Conservation (phyloP, 2,797 vertebrate genomes). For the Crypturellus tataupa region DNA sequence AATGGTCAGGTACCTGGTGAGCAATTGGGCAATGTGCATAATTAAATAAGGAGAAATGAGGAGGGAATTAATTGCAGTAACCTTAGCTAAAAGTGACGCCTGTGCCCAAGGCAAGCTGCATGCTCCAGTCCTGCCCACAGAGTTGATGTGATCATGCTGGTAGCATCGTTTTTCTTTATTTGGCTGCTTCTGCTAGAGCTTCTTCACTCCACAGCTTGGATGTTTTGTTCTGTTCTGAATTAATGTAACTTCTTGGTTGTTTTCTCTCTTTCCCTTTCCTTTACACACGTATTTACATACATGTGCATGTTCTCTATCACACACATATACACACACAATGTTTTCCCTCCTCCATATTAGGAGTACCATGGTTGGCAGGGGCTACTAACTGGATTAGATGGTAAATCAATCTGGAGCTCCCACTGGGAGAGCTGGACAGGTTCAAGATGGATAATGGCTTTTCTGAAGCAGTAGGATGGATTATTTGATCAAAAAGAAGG, state of each 20-base stretch:
- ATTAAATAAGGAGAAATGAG: background rate
- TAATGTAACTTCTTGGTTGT: background rate
- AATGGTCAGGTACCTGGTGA: background rate
- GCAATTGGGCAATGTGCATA: background rate
- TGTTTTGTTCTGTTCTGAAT: background rate
- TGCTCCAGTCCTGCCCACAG: background rate
- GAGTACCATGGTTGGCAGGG: conserved; percentile 75
- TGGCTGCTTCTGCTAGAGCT: background rate
- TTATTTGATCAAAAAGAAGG: conserved; percentile 73
- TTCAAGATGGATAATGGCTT: conserved; percentile 79
- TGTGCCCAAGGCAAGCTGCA: background rate
- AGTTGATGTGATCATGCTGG: background rate
- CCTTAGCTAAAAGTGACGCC: background rate
- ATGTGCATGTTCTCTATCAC: background rate
- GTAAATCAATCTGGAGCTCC: conserved; percentile 81
- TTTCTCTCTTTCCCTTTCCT: background rate
- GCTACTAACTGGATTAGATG: conserved; percentile 80
- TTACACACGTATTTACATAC: background rate
- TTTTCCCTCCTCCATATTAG: conserved; percentile 16
- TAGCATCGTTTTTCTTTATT: background rate
- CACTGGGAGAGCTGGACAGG: conserved; percentile 66
- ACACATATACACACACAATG: accelerated
- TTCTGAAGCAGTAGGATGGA: conserved; percentile 77
- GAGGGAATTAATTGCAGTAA: background rate
- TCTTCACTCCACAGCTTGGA: background rate